Evolutionary conservation across 2,113 vertebrate species (phyloP).

Genomic region (Dascyllus trimaculatus): DNA sequence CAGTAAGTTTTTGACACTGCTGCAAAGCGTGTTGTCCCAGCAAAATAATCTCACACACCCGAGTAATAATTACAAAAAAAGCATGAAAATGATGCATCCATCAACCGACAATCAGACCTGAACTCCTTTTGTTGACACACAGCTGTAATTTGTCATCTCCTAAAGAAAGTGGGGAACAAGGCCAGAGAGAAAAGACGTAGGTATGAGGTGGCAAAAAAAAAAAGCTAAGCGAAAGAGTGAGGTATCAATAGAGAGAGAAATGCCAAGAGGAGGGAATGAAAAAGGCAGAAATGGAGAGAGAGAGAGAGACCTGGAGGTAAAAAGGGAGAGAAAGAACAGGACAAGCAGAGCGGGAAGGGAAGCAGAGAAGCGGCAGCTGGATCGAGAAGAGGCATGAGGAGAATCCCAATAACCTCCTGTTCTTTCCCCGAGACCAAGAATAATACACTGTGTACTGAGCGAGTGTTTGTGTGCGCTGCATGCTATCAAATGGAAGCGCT

Average conservation of each 20-base stretch:
- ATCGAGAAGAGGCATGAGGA: constrained; percentile 57
- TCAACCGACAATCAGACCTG: neutral
- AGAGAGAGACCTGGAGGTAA: constrained; percentile 31
- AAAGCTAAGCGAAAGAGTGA: neutral
- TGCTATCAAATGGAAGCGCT: constrained; percentile 21
- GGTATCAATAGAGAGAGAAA: constrained; percentile 38
- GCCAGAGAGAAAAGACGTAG: constrained; percentile 8
- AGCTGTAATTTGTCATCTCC: constrained; percentile 32
- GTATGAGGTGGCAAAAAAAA: constrained; percentile 13
- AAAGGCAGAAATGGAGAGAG: constrained; percentile 4
- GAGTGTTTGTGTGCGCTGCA: constrained; percentile 2
- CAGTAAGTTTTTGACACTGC: too few relatives aligned
- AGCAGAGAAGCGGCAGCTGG: constrained; percentile 61
- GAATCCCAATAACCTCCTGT: constrained; percentile 76
- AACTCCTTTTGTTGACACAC: constrained; percentile 16
- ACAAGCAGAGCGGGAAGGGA: constrained; percentile 48
- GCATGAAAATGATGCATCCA: neutral
- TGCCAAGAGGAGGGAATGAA: constrained; percentile 3
- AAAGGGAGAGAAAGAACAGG: constrained; percentile 28
- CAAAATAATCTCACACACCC: too few relatives aligned
- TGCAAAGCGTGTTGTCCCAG: too few relatives aligned
- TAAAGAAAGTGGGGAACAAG: constrained; percentile 9
- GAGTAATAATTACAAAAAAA: too few relatives aligned
- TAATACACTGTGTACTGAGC: constrained; percentile 54
- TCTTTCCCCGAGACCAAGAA: constrained; percentile 58